A percentile compares a stretch with the other conserved stretches of the same genome.
Conservation (phyloP, 2,888 invertebrate genomes). For the Suillia variegata region DNA sequence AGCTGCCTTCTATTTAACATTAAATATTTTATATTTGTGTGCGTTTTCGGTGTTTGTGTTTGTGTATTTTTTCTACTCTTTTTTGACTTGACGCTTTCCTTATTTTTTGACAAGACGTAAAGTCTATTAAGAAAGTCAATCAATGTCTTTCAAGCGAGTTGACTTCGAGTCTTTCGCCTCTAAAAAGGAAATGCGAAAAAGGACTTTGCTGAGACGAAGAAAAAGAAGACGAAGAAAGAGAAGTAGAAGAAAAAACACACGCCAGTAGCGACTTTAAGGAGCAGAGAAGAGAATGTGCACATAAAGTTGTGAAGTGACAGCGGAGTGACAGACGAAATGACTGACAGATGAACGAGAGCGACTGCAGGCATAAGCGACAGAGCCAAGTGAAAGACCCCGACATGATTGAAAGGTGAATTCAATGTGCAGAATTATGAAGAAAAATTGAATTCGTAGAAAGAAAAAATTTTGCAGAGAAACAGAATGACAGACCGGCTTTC, state of each 20-base stretch:
- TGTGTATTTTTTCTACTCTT: constrained; percentile 9
- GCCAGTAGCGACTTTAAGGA: not conserved
- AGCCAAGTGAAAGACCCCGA: constrained; percentile 22
- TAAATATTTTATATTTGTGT: not conserved
- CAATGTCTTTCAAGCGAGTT: constrained; percentile 57
- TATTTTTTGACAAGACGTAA: constrained; percentile 56
- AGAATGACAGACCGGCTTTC: constrained; percentile 21
- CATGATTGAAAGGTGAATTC: constrained; percentile 52
- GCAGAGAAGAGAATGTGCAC: constrained; percentile 17
- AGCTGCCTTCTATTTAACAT: not conserved
- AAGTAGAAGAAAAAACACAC: not conserved
- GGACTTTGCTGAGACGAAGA: not conserved
- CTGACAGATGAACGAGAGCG: constrained; percentile 40
- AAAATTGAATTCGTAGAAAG: constrained; percentile 32
- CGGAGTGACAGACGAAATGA: constrained; percentile 26
- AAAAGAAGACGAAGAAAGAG: not conserved
- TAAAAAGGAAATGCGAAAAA: not conserved
- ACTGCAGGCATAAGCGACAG: not conserved
- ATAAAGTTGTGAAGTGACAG: constrained; percentile 42
- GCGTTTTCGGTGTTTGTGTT: not conserved
- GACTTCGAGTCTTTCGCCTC: constrained; percentile 42
- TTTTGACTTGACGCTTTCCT: constrained; percentile 40
- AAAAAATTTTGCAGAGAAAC: constrained; percentile 2
- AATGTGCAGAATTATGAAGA: constrained; percentile 47
- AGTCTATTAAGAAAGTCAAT: constrained; percentile 61